Evolutionary conservation across 2,113 vertebrate species (phyloP).

Genomic region (Cyprinodon brontotheroides): DNA sequence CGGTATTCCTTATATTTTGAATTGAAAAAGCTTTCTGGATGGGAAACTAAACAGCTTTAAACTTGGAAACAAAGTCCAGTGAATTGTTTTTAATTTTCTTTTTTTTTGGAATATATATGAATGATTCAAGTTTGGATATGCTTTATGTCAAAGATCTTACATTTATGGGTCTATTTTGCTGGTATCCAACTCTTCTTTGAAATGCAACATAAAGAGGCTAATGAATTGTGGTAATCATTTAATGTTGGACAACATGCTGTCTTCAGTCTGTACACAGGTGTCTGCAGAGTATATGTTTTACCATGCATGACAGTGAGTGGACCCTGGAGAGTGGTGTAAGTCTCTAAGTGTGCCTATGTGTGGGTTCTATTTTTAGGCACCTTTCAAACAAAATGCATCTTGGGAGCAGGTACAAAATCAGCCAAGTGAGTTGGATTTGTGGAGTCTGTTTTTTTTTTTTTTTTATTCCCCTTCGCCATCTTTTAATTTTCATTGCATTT

Average conservation of each 20-base stretch:
- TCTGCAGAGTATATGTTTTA: slow-evolving; percentile 48
- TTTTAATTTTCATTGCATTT: slow-evolving; percentile 5
- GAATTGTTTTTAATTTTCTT: no score
- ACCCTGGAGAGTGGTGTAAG: slow-evolving; percentile 57
- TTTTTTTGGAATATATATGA: no score
- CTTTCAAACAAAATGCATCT: slow-evolving; percentile 67
- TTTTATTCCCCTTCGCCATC: neutral
- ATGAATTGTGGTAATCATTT: slow-evolving; percentile 47
- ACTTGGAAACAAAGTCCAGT: no score
- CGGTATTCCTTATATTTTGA: no score
- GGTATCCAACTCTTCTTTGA: slow-evolving; percentile 1
- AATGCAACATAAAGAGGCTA: slow-evolving; percentile 25
- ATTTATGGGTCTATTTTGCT: neutral
- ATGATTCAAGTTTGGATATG: no score
- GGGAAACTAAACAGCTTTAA: no score
- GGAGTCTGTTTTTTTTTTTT: slow-evolving; percentile 33
- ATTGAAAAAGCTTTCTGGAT: no score
- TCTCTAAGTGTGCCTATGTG: slow-evolving; percentile 14
- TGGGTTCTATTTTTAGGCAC: slow-evolving; percentile 64
- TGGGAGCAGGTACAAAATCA: slow-evolving; percentile 71
- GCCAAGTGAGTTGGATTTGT: slow-evolving; percentile 55
- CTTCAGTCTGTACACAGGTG: slow-evolving; percentile 38
- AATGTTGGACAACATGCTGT: slow-evolving; percentile 52
- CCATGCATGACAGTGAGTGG: slow-evolving; percentile 57
- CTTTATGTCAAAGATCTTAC: no score